These are phyloP conservation scores for Stegostoma tigrinum DNA, from an alignment of 2,113 vertebrate genomes.

Conservation along the genomic window DNA sequence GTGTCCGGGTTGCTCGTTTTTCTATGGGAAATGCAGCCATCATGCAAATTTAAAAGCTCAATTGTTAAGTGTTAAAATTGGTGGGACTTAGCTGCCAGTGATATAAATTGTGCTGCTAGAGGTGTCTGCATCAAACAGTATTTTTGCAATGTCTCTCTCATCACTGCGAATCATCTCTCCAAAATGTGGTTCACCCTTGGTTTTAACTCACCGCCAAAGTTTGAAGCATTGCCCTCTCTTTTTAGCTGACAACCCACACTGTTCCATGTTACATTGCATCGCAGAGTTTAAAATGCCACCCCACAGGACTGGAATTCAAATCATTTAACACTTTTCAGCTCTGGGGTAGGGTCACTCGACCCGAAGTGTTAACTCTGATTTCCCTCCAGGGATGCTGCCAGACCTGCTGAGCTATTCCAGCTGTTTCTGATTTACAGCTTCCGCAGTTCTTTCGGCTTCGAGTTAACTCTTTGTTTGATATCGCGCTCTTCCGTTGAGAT, in stretches of 20 bases:
- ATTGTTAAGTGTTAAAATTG: background rate
- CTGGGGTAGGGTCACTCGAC: no score
- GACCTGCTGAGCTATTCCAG: no score
- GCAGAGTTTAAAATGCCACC: background rate
- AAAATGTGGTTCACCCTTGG: background rate
- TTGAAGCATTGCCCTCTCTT: background rate
- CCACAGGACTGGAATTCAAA: background rate
- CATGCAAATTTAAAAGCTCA: background rate
- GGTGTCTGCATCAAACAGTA: background rate
- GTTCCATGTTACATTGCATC: background rate
- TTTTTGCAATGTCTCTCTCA: background rate
- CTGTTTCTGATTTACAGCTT: no score
- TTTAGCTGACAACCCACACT: background rate
- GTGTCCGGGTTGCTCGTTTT: slow-evolving; percentile 45
- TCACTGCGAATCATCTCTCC: background rate
- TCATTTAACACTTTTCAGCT: background rate
- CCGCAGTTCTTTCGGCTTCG: no score
- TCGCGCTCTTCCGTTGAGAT: background rate
- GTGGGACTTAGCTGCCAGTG: background rate
- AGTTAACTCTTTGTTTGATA: no score
- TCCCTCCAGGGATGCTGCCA: no score
- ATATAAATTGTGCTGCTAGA: background rate
- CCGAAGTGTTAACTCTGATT: no score
- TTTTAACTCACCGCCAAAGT: no score
- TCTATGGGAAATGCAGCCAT: background rate